These are phyloP conservation scores for Dendrocincla fuliginosa DNA, from an alignment of 2,797 vertebrate genomes.

Conservation along the genomic window DNA sequence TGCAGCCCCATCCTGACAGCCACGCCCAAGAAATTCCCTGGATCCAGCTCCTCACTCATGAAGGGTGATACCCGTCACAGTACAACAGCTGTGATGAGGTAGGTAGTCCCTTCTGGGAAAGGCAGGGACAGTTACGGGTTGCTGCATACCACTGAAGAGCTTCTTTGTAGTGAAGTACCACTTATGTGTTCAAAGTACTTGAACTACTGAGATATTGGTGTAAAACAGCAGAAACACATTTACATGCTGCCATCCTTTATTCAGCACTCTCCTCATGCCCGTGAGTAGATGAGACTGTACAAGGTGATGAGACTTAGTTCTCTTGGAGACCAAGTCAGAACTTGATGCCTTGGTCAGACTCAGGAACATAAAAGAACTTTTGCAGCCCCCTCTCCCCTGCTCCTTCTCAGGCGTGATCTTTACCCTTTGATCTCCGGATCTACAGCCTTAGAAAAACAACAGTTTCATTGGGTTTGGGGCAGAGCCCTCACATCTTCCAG, in stretches of 20 bases:
- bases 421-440: slow-evolving; percentile 57
- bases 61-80: not conserved
- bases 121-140: rapidly evolving
- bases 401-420: slow-evolving; percentile 36
- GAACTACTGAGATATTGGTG: not conserved
- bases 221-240: not conserved
- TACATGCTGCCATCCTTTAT: not conserved
- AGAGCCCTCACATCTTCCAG: slow-evolving; percentile 47
- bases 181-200: not conserved
- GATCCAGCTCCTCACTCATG: not conserved
- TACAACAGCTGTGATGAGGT: not conserved
- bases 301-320: not conserved
- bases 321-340: not conserved
- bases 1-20: not conserved
- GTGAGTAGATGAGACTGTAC: not conserved
- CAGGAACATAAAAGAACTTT: not conserved
- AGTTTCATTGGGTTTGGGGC: not conserved
- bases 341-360: not conserved
- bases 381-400: not conserved
- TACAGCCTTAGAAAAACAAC: slow-evolving; percentile 45
- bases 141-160: not conserved
- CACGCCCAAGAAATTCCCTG: not conserved
- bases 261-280: not conserved
- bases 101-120: not conserved
- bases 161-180: not conserved